Percentiles rank a stretch among this genome's conserved stretches.
Evolutionary conservation across 2,113 vertebrate species (phyloP).

Genomic region (Alethe diademata): DNA sequence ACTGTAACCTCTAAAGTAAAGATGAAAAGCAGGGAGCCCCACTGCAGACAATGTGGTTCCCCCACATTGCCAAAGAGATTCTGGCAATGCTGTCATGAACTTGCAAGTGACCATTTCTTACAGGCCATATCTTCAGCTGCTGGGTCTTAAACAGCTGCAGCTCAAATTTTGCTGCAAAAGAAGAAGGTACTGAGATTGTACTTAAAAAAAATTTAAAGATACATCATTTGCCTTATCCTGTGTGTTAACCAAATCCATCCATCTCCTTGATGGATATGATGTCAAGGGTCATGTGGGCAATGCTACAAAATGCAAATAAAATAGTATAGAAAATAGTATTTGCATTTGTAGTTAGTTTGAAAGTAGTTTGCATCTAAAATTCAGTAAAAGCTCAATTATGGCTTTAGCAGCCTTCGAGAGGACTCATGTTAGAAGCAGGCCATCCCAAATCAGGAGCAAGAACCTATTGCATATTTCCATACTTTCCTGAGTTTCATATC

Average conservation of each 20-base stretch:
- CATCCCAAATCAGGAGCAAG: not conserved
- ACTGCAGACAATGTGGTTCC: not conserved
- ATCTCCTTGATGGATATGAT: fast-evolving
- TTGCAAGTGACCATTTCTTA: not conserved
- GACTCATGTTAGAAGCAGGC: not conserved
- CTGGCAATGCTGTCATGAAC: not conserved
- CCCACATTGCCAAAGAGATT: not conserved
- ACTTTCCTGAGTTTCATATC: not conserved
- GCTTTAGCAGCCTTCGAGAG: not conserved
- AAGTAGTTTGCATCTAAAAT: not conserved
- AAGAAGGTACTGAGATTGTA: not conserved
- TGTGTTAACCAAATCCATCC: not conserved
- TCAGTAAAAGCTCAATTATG: not conserved
- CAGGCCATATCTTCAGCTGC: not conserved
- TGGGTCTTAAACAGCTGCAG: not conserved
- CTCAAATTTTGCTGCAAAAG: not conserved
- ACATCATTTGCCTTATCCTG: not conserved
- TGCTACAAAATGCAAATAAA: not conserved
- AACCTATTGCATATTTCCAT: not conserved
- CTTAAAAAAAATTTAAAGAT: not conserved
- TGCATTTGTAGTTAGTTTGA: not conserved
- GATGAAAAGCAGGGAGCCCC: not conserved
- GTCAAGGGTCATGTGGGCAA: not conserved
- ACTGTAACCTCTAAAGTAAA: not conserved
- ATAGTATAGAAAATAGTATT: not conserved